Percentiles rank a stretch among this genome's conserved stretches.
phyloP scores from a whole-genome alignment of 1,140 invertebrate genomes.

The Drosophila paulistorum region DNA sequence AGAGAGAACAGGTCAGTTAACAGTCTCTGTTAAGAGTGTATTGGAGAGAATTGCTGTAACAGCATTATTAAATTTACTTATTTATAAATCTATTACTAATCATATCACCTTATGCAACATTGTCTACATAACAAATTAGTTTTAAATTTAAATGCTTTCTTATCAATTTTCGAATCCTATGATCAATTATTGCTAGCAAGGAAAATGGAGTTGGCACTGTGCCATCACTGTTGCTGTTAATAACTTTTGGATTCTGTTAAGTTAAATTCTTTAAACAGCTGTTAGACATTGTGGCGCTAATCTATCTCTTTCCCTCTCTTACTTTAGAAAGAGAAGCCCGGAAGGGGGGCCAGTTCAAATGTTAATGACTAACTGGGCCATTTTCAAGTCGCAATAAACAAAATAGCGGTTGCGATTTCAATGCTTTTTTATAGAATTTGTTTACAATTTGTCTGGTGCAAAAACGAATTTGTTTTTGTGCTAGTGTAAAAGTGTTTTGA shows the following conservation, averaged over 20 bases:
- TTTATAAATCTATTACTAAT: too few relatives aligned
- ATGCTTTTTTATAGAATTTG: constrained; percentile 61
- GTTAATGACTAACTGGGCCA: constrained; percentile 68
- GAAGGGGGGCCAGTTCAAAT: constrained; percentile 51
- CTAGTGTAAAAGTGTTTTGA: constrained; percentile 44
- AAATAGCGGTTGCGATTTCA: constrained; percentile 42
- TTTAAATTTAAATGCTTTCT: too few relatives aligned
- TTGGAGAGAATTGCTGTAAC: neutral
- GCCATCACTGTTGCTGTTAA: constrained; percentile 5
- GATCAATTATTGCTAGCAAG: too few relatives aligned
- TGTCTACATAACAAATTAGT: too few relatives aligned
- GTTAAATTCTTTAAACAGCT: constrained; percentile 33
- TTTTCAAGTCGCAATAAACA: constrained; percentile 74
- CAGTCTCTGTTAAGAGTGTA: constrained; percentile 1
- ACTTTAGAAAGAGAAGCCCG: constrained; percentile 19
- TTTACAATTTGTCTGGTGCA: constrained; percentile 67
- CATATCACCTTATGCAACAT: too few relatives aligned
- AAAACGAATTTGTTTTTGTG: constrained; percentile 21
- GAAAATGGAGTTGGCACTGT: neutral
- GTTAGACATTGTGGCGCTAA: constrained; percentile 43
- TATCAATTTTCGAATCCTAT: too few relatives aligned
- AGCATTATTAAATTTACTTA: neutral
- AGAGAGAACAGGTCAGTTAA: constrained; percentile 22
- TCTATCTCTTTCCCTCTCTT: constrained; percentile 7
- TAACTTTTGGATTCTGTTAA: neutral